phyloP scores from a whole-genome alignment of 2,797 vertebrate species.

The Strix occidentalis region DNA sequence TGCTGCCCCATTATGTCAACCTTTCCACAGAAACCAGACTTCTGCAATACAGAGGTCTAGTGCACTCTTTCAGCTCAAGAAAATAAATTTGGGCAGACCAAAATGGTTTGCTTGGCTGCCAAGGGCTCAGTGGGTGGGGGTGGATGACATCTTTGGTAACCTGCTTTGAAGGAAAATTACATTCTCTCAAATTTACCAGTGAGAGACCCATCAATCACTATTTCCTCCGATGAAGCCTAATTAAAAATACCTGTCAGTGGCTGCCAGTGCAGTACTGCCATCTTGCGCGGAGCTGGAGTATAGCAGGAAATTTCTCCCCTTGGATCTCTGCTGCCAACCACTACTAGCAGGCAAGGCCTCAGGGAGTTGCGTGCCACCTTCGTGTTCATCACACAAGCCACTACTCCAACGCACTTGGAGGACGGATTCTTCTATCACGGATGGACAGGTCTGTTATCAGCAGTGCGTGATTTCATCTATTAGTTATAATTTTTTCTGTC shows the following conservation, averaged over 20 bases:
- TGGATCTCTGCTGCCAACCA: too few relatives aligned
- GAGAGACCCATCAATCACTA: background rate
- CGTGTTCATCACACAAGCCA: too few relatives aligned
- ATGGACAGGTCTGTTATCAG: background rate
- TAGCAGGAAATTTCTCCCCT: background rate
- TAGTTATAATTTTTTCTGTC: background rate
- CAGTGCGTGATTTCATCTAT: background rate
- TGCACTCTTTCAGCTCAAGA: background rate
- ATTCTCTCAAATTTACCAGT: background rate
- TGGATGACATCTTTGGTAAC: background rate
- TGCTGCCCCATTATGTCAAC: background rate
- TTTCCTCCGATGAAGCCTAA: fast-evolving
- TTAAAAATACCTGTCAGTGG: fast-evolving
- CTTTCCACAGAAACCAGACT: background rate
- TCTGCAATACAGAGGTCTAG: background rate
- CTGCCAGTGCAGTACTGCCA: background rate
- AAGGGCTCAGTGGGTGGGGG: background rate
- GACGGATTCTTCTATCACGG: too few relatives aligned
- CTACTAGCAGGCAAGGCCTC: background rate
- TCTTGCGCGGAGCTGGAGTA: background rate
- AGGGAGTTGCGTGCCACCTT: fast-evolving
- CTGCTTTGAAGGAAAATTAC: background rate
- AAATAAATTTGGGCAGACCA: background rate
- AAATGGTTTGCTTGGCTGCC: background rate
- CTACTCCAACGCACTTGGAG: too few relatives aligned